Evolutionary conservation across 1,140 invertebrate species (phyloP), one percentile per base, ranked within the genome.

Genomic region (Augochlora pura): DNA sequence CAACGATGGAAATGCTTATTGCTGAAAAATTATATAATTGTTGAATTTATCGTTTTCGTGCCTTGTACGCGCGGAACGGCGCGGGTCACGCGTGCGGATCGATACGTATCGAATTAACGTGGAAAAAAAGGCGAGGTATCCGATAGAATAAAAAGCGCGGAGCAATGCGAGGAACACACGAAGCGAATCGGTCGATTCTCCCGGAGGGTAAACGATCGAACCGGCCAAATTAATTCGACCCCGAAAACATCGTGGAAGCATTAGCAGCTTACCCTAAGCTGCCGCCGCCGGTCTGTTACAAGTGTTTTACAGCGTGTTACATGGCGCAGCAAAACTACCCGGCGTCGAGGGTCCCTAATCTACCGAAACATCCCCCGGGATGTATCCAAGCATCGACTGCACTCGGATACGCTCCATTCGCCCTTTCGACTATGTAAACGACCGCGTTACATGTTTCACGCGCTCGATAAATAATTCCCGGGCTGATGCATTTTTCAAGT

Each of bases 281-380:
- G 74, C 77, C 83, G 74, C 77, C 83, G 82, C 66, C 69, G 86
- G 80, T 86, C 65, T 75, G 85, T 89, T 92, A 93, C 92, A 92
- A 93, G 92, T 92, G 91, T 92, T 92, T 92, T 91, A 91, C 91
- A 87, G 87, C 85, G 82, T 85, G 87, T 91, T 90, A 86, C 87
- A 87, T 87, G 85, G 82, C 88, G 88, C 86, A 90, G 82, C 85
- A 77, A 87, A 88, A 88, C 85, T 82, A 83, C 68, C 68, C 38
- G 42, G 82, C 83, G 71, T 79, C 84, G 66, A 84, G 89, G 90
- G 89, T 91, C 89, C 90, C 90, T 93, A 93, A 93, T 93, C 91
- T 91, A 92, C 86, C 91, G 91, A 89, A 90, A 92, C 91, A 90
- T 92, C 92, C 90, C 92, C 46, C 62, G 91, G 90, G 92, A 91